Percentiles rank a stretch among this genome's conserved stretches.
These are phyloP conservation scores for Phaenicophaeus curvirostris DNA, from an alignment of 2,797 vertebrate species.

Conservation along the genomic window DNA sequence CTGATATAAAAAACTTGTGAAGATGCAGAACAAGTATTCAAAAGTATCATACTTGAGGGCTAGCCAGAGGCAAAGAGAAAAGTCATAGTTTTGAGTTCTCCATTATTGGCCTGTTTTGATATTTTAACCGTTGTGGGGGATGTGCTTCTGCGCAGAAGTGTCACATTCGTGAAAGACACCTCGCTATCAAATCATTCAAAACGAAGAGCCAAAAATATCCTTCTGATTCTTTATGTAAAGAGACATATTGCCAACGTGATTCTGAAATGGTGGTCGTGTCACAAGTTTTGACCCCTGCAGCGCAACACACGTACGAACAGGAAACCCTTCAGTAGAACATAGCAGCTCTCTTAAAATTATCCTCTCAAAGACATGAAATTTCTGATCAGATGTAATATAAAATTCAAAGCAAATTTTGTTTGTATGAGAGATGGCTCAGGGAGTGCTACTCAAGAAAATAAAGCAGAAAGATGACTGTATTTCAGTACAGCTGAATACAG, in stretches of 20 bases:
- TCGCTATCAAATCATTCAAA: neutral
- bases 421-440: neutral
- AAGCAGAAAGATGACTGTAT: neutral
- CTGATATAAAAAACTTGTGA: neutral
- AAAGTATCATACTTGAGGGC: constrained; percentile 33
- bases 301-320: neutral
- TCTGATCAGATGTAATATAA: neutral
- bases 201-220: neutral
- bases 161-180: constrained; percentile 12
- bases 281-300: neutral
- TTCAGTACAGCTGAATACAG: neutral
- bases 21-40: constrained; percentile 15
- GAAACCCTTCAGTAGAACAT: neutral
- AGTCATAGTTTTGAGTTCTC: constrained; percentile 20
- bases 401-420: neutral
- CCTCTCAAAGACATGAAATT: neutral
- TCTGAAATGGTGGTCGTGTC: neutral
- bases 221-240: neutral
- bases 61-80: constrained; percentile 43
- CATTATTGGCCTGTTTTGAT: constrained; percentile 35
- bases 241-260: neutral
- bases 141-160: constrained; percentile 13
- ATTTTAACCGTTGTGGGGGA: constrained; percentile 7
- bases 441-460: neutral
- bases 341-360: neutral